These are phyloP conservation scores for Hyles lineata DNA, from an alignment of 2,888 invertebrate genomes.

Conservation along the genomic window DNA sequence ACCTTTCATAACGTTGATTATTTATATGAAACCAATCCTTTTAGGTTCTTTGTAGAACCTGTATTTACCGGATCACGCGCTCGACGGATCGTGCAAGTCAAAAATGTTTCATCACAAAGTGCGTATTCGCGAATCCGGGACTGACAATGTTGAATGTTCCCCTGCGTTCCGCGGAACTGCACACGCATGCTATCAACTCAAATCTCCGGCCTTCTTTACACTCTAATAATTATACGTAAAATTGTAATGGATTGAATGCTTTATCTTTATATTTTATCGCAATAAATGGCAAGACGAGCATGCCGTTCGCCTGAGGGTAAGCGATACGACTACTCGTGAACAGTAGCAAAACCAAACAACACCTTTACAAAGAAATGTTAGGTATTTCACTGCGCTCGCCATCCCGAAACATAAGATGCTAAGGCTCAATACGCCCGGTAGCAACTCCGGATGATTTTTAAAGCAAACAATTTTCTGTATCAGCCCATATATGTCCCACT, in stretches of 20 bases:
- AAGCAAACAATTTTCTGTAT: too few species aligned
- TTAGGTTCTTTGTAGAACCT: conserved; percentile 10
- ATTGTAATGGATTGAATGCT: background rate
- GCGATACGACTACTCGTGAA: too few species aligned
- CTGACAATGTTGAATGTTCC: conserved; percentile 27
- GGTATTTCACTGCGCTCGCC: too few species aligned
- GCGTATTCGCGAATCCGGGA: background rate
- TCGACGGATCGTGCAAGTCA: background rate
- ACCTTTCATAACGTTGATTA: too few species aligned
- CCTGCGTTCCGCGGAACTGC: conserved; percentile 34
- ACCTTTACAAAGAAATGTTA: too few species aligned
- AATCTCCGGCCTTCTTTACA: conserved; percentile 1
- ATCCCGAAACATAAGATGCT: too few species aligned
- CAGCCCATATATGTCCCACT: too few species aligned
- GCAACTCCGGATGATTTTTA: too few species aligned
- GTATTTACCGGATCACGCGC: conserved; percentile 15
- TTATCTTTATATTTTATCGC: background rate
- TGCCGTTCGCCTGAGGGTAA: too few species aligned
- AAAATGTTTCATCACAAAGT: conserved; percentile 2
- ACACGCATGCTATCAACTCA: conserved; percentile 27
- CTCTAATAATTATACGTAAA: conserved; percentile 2
- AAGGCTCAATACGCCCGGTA: too few species aligned
- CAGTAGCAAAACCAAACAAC: too few species aligned
- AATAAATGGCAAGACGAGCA: too few species aligned
- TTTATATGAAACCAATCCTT: background rate